Evolutionary conservation across 2,888 invertebrate species (phyloP).

Genomic region (Hirtodrosophila cameraria): DNA sequence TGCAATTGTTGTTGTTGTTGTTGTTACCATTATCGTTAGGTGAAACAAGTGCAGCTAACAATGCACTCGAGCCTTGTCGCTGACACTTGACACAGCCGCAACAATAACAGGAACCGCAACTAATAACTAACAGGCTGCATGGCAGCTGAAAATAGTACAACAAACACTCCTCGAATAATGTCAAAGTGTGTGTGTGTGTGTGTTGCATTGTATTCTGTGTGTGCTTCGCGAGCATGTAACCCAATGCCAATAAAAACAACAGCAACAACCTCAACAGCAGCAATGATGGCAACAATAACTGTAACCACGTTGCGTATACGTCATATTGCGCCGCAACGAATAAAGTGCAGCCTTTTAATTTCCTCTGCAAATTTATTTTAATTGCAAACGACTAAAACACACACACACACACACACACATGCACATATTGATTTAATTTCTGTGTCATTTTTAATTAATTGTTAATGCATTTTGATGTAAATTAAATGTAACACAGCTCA

Average conservation of each 20-base stretch:
- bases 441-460: constrained; percentile 62
- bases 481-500: constrained; percentile 52
- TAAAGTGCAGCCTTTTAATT: constrained; percentile 53
- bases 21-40: constrained; percentile 51
- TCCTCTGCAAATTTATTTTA: constrained; percentile 64
- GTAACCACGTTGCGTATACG: constrained; percentile 73
- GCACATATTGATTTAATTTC: constrained; percentile 41
- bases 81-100: constrained; percentile 76
- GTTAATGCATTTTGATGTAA: constrained; percentile 55
- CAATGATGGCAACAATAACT: constrained; percentile 49
- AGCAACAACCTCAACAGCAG: constrained; percentile 16
- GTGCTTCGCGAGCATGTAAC: background rate
- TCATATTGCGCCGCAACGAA: constrained; percentile 58
- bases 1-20: constrained; percentile 1
- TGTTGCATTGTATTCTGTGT: background rate
- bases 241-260: constrained; percentile 11
- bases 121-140: constrained; percentile 66
- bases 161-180: constrained; percentile 49
- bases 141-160: constrained; percentile 42
- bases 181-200: constrained; percentile 7
- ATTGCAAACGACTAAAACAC: constrained; percentile 52
- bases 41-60: constrained; percentile 72
- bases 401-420: background rate
- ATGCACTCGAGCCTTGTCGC: constrained; percentile 61
- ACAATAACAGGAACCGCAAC: constrained; percentile 67